Evolutionary conservation across 2,888 invertebrate species (phyloP), one percentile per base, ranked within the genome.

Genomic region (Desoria tigrina): DNA sequence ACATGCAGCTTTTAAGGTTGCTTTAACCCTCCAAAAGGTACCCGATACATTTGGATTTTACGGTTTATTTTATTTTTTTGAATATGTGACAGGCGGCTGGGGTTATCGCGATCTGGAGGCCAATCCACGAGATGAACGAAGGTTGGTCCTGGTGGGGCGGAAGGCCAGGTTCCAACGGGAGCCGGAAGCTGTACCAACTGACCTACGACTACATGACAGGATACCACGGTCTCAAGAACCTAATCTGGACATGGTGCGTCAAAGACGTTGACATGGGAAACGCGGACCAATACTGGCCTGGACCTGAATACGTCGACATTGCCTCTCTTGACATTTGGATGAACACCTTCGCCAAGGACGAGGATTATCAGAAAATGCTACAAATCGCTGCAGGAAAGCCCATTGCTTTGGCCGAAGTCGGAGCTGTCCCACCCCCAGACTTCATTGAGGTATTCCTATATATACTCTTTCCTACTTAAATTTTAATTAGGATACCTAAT

Each of bases 91-190:
- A 68, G 11, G 57, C 58, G 42, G 69, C 67, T 3, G 73, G 71
- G 2, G 73, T 73, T 1, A 66, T 73, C 3, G 62, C 65, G 1
- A 63, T 73, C 37, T 69, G 61, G 63, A 51, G 71, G 2, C 71
- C 71, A 0, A 60, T 73, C 32, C 73, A 73, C 49, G 71, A 71
- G 61, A 73, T 73, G 54, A 73, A 73, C 54, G 73, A 71, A 57
- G 73, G 66, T 14, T 70, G 70, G 70, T 63, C 61, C 0, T 73
- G 73, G 73, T 73, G 73, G 73, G 73, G 73, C 14, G 71, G 73
- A n/a, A 49, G 71, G 23, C 65, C 69, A 18, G 71, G 72, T 1
- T 2, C 68, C 2, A 54, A 63, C 24, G 69, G 73, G 58, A 71
- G 69, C 50, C 53, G 61, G 7, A 63, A 58, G 58, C 61, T 73